Evolutionary conservation across 2,113 vertebrate genomes (phyloP).

Genomic region (Odocoileus hemionus): DNA sequence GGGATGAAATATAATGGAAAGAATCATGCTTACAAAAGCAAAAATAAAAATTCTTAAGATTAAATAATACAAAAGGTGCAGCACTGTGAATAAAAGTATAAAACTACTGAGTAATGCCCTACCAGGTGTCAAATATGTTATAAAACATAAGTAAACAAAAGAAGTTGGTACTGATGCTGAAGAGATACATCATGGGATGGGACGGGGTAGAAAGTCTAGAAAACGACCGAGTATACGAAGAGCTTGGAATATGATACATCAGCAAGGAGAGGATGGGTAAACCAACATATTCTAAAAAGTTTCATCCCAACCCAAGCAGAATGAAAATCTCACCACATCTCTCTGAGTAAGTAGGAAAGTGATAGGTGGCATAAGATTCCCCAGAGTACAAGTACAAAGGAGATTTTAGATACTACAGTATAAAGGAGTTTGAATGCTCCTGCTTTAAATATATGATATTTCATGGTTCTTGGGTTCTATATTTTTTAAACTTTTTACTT

Average conservation of each 20-base stretch:
- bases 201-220: background rate
- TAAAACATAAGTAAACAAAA: constrained; percentile 20
- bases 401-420: background rate
- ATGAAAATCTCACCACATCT: background rate
- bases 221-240: background rate
- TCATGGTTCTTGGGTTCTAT: background rate
- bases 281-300: constrained; percentile 4
- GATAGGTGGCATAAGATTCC: background rate
- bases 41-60: background rate
- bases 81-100: background rate
- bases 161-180: background rate
- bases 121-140: background rate
- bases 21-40: background rate
- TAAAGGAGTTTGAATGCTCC: background rate
- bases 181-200: background rate
- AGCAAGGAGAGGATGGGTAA: background rate
- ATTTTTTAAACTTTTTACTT: background rate
- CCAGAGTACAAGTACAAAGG: background rate
- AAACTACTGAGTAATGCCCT: background rate
- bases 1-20: background rate
- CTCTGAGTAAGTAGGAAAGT: background rate
- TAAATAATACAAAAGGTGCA: background rate
- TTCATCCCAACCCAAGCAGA: background rate
- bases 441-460: background rate
- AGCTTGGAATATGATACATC: constrained; percentile 1